Evolutionary conservation across 2,113 vertebrate species (phyloP).

Genomic region (Oophaga pumilio): DNA sequence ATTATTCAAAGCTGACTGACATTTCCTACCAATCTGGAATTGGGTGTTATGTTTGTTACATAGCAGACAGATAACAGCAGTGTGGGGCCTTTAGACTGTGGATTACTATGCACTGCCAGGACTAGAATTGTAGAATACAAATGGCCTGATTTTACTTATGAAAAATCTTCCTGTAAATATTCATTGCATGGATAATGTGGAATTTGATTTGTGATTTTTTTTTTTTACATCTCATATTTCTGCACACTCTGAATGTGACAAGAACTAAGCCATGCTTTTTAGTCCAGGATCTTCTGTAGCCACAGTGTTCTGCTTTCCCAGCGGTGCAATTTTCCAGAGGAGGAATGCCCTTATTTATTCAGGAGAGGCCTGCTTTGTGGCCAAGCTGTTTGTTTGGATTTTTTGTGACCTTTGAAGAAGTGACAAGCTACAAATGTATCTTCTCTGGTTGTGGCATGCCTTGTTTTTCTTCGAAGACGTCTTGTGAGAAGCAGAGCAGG

Average conservation of each 20-base stretch:
- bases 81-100: not conserved
- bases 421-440: conserved; percentile 25
- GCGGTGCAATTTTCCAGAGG: conserved; percentile 7
- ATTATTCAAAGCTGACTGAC: not conserved
- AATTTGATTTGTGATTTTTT: not conserved
- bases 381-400: conserved; percentile 30
- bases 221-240: not conserved
- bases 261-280: not conserved
- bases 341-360: conserved; percentile 10
- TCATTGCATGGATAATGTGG: not conserved
- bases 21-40: not conserved
- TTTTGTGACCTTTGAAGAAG: conserved; percentile 28
- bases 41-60: not conserved
- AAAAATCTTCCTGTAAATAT: not conserved
- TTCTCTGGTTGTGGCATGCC: not conserved
- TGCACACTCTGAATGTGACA: conserved; percentile 18
- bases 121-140: not conserved
- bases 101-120: not conserved
- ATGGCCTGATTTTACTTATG: not conserved
- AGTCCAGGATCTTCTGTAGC: not conserved
- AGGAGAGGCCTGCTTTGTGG: not conserved
- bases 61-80: not conserved
- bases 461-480: conserved; percentile 35
- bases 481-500: conserved; percentile 23
- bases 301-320: conserved; percentile 3